These are phyloP conservation scores for Arizona elegans DNA, from an alignment of 2,113 vertebrate species.

Conservation along the genomic window DNA sequence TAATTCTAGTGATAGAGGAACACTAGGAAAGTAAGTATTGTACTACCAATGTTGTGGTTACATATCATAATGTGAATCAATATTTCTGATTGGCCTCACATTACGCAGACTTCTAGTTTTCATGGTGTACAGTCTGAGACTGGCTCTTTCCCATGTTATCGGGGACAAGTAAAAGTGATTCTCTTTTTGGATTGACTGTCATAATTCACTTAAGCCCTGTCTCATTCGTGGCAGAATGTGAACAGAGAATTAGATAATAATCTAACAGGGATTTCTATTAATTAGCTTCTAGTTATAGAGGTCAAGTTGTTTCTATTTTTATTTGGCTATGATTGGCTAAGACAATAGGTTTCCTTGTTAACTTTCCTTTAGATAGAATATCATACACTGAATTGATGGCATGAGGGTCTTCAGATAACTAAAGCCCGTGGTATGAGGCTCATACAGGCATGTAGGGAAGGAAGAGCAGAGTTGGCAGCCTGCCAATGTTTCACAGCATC, in stretches of 20 bases:
- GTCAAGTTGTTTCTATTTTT: not conserved
- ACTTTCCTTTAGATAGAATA: not conserved
- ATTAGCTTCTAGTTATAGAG: not conserved
- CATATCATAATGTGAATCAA: not conserved
- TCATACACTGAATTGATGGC: not conserved
- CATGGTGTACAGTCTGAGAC: not conserved
- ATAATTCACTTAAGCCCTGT: not conserved
- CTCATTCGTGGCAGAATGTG: not conserved
- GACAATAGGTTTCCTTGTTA: not conserved
- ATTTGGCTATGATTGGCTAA: not conserved
- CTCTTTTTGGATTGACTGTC: not conserved
- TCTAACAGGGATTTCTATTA: not conserved
- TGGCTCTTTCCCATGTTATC: not conserved
- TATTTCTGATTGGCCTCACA: not conserved
- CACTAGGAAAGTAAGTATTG: constrained; percentile 33
- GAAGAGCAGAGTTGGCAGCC: not conserved
- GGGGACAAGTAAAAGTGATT: not conserved
- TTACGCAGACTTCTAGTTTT: not conserved
- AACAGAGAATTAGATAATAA: not conserved
- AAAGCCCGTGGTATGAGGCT: not conserved
- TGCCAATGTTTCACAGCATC: not conserved
- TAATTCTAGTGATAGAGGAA: not conserved
- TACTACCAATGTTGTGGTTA: not conserved
- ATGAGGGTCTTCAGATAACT: not conserved
- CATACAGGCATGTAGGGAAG: not conserved